phyloP scores from a whole-genome alignment of 2,797 vertebrate species.

The Poeciliopsis gracilis region DNA sequence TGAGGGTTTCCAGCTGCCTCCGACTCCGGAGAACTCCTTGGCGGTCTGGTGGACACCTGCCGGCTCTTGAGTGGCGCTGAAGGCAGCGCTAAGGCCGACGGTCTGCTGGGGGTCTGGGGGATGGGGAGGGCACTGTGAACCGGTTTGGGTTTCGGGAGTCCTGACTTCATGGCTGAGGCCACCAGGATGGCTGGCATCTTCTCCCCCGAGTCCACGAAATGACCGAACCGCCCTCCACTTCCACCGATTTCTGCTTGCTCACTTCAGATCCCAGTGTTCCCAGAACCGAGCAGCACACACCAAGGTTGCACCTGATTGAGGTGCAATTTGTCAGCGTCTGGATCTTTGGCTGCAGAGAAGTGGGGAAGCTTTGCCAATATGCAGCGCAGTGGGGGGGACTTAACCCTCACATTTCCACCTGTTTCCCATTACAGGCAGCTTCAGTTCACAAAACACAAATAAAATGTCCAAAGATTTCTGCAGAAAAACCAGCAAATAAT shows the following conservation, averaged over 20 bases:
- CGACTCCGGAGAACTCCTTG: constrained; percentile 31
- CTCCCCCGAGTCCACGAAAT: constrained; percentile 47
- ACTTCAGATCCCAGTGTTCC: constrained; percentile 8
- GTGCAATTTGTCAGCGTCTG: constrained; percentile 19
- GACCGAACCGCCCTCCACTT: constrained; percentile 17
- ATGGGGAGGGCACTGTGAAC: constrained; percentile 94
- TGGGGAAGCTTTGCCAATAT: constrained; percentile 34
- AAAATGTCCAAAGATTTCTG: constrained; percentile 20
- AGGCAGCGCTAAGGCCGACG: constrained; percentile 67
- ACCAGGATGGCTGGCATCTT: constrained; percentile 98
- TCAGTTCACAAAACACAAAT: constrained; percentile 18
- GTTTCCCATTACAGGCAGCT: constrained; percentile 36
- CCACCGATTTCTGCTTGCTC: constrained; percentile 8
- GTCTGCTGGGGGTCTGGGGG: constrained; percentile 86
- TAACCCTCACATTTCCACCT: constrained; percentile 51
- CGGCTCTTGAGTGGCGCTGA: constrained; percentile 82
- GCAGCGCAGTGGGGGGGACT: constrained; percentile 23
- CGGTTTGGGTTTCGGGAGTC: constrained; percentile 96
- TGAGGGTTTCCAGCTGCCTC: constrained; percentile 86
- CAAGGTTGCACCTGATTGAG: constrained; percentile 10
- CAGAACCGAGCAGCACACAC: neutral
- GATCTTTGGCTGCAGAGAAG: constrained; percentile 32
- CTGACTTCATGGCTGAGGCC: constrained; percentile 97
- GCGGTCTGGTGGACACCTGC: constrained; percentile 70
- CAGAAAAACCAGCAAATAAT: constrained; percentile 19